These are phyloP conservation scores for Ephestia elutella DNA, from an alignment of 1,140 invertebrate species.

Conservation along the genomic window DNA sequence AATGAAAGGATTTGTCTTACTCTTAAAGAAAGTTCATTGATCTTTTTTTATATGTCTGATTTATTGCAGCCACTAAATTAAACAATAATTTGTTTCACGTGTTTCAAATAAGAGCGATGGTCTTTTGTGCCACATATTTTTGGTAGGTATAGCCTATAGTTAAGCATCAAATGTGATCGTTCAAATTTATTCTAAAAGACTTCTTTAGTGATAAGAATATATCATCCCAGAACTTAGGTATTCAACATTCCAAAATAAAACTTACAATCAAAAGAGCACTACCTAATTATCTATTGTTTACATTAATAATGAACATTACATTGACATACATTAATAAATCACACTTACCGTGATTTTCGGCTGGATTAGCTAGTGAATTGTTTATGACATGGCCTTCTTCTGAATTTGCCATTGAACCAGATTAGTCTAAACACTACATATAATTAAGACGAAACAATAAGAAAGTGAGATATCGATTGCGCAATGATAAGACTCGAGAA, in stretches of 20 bases:
- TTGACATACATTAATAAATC: too few species aligned
- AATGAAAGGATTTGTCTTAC: not conserved
- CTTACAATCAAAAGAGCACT: not conserved
- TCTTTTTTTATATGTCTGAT: not conserved
- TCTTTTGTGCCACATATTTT: too few species aligned
- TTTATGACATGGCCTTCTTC: not conserved
- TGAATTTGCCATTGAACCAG: conserved; percentile 40
- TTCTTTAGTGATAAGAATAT: not conserved
- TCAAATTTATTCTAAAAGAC: too few species aligned
- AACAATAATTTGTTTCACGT: too few species aligned
- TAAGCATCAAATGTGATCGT: too few species aligned
- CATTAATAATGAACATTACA: not conserved
- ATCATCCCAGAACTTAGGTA: not conserved
- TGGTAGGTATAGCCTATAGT: too few species aligned
- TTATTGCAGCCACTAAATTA: not conserved
- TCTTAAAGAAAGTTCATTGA: not conserved
- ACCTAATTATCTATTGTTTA: conserved; percentile 5
- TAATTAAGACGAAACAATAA: conserved; percentile 65
- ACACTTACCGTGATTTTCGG: not conserved
- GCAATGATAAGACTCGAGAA: conserved; percentile 47
- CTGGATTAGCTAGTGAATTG: not conserved
- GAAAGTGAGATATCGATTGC: conserved; percentile 56
- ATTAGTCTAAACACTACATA: conserved; percentile 16
- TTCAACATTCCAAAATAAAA: not conserved
- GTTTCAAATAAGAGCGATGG: too few species aligned